A percentile compares a stretch with the other conserved stretches of the same genome.
Evolutionary conservation across 2,888 invertebrate genomes (phyloP).

Genomic region (Parapristionchus giblindavisi): DNA sequence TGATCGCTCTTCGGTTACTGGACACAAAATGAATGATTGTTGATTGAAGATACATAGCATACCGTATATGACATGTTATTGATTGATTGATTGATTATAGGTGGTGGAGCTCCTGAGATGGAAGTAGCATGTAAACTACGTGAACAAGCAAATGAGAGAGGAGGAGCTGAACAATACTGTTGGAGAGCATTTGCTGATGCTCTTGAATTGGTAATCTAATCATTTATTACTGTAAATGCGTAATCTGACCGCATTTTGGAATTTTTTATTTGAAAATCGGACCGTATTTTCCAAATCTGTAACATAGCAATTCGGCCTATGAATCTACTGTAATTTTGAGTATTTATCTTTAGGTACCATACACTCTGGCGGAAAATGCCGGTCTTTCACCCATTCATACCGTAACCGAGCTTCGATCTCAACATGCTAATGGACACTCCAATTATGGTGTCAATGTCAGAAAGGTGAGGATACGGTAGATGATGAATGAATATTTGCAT

Average conservation of each 20-base stretch:
- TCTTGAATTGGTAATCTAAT: conserved; percentile 76
- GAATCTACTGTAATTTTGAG: no score
- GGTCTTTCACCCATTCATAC: conserved; percentile 92
- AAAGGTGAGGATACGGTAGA: conserved; percentile 73
- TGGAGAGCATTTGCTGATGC: conserved; percentile 94
- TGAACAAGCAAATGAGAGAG: conserved; percentile 80
- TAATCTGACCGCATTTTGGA: background rate
- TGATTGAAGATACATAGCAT: no score
- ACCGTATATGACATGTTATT: no score
- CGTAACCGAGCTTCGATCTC: conserved; percentile 92
- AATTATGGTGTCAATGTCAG: conserved; percentile 95
- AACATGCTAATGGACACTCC: conserved; percentile 86
- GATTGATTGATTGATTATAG: conserved; percentile 78
- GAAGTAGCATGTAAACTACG: conserved; percentile 87
- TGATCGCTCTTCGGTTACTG: no score
- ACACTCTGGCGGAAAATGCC: conserved; percentile 89
- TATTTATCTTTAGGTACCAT: conserved; percentile 79
- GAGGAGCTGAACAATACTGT: conserved; percentile 93
- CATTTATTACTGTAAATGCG: background rate
- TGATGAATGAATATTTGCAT: no score
- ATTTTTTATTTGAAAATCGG: background rate
- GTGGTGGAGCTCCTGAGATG: conserved; percentile 97
- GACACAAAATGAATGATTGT: no score
- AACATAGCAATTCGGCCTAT: no score
- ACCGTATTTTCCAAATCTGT: no score